These are phyloP conservation scores for Neoitamus cyanurus DNA, from an alignment of 2,888 invertebrate genomes.

Conservation along the genomic window DNA sequence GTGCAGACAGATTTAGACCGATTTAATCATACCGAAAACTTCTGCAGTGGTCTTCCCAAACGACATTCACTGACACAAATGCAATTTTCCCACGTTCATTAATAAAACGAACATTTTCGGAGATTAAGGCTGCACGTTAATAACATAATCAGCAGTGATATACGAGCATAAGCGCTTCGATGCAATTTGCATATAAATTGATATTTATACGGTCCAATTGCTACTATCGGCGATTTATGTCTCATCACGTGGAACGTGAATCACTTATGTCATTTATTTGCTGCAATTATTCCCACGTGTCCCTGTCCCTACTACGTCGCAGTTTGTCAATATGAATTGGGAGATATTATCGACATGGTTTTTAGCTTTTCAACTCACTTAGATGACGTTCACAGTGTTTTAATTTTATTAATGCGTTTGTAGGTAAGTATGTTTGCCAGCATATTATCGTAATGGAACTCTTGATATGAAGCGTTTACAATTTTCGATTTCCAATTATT, in stretches of 20 bases:
- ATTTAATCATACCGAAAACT: background rate
- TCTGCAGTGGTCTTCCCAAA: background rate
- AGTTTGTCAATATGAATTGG: background rate
- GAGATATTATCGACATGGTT: background rate
- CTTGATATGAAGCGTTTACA: background rate
- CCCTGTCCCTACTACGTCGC: background rate
- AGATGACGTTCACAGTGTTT: background rate
- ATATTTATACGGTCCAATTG: background rate
- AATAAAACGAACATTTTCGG: constrained; percentile 1
- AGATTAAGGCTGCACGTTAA: background rate
- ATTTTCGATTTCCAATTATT: too few relatives aligned
- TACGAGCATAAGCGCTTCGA: background rate
- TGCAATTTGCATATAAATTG: constrained; percentile 5
- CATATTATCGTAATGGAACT: background rate
- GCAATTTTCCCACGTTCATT: background rate
- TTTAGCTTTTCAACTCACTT: background rate
- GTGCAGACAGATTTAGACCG: background rate
- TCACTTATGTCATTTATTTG: background rate
- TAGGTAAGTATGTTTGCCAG: background rate
- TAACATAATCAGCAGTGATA: background rate
- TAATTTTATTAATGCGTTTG: background rate
- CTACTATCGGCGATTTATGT: background rate
- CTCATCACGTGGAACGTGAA: background rate
- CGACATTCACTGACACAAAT: background rate
- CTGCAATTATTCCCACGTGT: background rate